Conservation (phyloP, 2,888 invertebrate species). For the Drosophila meridiana region DNA sequence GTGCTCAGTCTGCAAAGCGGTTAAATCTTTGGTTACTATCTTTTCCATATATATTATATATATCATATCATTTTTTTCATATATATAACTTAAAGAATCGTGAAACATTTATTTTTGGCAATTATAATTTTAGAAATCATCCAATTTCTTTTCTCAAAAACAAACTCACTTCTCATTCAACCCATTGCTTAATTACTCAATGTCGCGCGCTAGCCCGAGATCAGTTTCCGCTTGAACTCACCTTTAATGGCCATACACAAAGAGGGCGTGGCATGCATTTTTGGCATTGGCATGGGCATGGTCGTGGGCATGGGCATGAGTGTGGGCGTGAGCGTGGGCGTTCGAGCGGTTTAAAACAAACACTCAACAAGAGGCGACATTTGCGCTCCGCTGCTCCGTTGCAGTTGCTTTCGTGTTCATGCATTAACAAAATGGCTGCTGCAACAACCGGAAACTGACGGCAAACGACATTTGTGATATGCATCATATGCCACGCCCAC, state of each 20-base stretch:
- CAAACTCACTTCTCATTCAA: not conserved
- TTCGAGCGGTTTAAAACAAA: slow-evolving; percentile 30
- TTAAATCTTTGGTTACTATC: too few relatives aligned
- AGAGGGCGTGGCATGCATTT: slow-evolving; percentile 1
- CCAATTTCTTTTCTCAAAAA: not conserved
- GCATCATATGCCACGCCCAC: slow-evolving; percentile 67
- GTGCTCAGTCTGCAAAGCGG: too few relatives aligned
- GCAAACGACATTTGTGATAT: slow-evolving; percentile 81
- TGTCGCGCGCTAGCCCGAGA: slow-evolving; percentile 33
- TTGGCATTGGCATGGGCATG: not conserved
- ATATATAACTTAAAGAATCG: too few relatives aligned
- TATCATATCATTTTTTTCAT: too few relatives aligned
- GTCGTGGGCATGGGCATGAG: not conserved
- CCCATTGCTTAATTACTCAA: not conserved
- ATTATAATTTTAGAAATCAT: too few relatives aligned
- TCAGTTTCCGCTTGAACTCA: slow-evolving; percentile 66
- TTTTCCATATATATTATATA: too few relatives aligned
- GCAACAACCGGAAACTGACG: slow-evolving; percentile 80
- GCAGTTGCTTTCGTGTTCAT: slow-evolving; percentile 76
- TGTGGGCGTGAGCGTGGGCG: slow-evolving; percentile 3
- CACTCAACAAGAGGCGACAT: slow-evolving; percentile 39
- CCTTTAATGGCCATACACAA: slow-evolving; percentile 6
- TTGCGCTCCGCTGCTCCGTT: slow-evolving; percentile 38
- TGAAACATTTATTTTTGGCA: too few relatives aligned
- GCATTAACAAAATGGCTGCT: slow-evolving; percentile 80